phyloP scores from a whole-genome alignment of 1,140 invertebrate genomes.

The Drosophila sturtevanti region DNA sequence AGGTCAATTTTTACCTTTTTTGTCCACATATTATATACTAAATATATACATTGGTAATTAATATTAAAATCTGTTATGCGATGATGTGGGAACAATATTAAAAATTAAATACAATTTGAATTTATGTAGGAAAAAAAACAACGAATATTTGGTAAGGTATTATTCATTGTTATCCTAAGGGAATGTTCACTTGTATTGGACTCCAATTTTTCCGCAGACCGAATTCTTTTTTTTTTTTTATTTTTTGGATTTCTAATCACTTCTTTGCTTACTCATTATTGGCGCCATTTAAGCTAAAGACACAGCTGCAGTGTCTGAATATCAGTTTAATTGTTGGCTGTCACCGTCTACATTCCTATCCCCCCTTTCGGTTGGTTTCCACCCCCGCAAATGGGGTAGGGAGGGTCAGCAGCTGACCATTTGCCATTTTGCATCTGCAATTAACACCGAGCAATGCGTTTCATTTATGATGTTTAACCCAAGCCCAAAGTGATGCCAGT shows the following conservation, averaged over 20 bases:
- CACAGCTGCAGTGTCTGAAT: conserved; percentile 18
- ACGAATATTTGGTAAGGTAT: too few relatives aligned
- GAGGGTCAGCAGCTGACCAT: conserved; percentile 32
- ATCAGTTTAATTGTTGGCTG: conserved; percentile 44
- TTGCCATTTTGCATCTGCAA: conserved; percentile 52
- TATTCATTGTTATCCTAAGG: background rate
- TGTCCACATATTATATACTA: too few relatives aligned
- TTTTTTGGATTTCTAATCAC: background rate
- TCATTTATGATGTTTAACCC: conserved; percentile 37
- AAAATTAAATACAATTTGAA: too few relatives aligned
- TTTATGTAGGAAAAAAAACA: too few relatives aligned
- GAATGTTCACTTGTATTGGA: too few relatives aligned
- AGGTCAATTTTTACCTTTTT: too few relatives aligned
- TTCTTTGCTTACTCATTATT: background rate
- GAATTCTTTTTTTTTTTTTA: background rate
- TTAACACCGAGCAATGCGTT: conserved; percentile 36
- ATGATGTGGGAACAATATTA: too few relatives aligned
- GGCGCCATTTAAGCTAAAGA: conserved; percentile 1
- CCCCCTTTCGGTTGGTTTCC: conserved; percentile 13
- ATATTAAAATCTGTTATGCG: too few relatives aligned
- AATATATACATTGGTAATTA: too few relatives aligned
- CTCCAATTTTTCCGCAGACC: too few relatives aligned
- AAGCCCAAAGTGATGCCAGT: conserved; percentile 29
- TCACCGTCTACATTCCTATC: background rate
- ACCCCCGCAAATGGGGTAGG: background rate